Base-by-base conservation (phyloP, 2,797 vertebrate species). In the Spizella passerina region DNA sequence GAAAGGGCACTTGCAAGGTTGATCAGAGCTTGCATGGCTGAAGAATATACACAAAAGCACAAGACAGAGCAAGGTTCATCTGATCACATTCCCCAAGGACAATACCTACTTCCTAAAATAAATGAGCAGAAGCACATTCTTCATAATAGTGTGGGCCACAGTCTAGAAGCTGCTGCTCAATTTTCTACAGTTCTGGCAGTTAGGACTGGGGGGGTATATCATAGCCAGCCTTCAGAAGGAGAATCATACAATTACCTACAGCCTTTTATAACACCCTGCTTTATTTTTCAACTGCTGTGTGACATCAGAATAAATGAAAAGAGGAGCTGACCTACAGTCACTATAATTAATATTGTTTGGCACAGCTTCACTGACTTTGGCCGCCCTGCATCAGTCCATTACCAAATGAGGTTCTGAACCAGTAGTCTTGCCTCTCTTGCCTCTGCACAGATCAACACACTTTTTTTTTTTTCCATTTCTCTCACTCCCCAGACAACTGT, bases 1-100 rank as follows among this genome's bases (percentile, higher is more conserved):
- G 2, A 78, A 87, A 84, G 85, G 64, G 32, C 90, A 41, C 94
- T 95, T 93, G 39, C 75, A 83, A 88, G 61, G 82, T 88, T 86
- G 88, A 87, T 91, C 83, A 92, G 75, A 93, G 77, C 80, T 95
- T 83, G 22, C 44, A 23, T 59, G 46, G 49, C 47, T 87, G 86
- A 93, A 93, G 55, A 84, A 82, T 75, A 92, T 41, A 83, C 29
- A 57, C n/a, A n/a, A n/a, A 91, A 86, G 77, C 41, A 82, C 77
- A 88, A 81, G 46, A 84, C 23, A 93, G 52, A 93, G 55, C 10
- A 9, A 82, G 64, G 50, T 89, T 93, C 57, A 44, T 86, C 49
- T 78, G 70, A 66, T 92, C 47, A 47, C 39, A 36, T 93, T 90
- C 75, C 61, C 68, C 27, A 68, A 66, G 85, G 80, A 95, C 68